Evolutionary conservation across 2,888 invertebrate species (phyloP), one percentile per base, ranked within the genome.

Genomic region (Erpobdella octoculata): DNA sequence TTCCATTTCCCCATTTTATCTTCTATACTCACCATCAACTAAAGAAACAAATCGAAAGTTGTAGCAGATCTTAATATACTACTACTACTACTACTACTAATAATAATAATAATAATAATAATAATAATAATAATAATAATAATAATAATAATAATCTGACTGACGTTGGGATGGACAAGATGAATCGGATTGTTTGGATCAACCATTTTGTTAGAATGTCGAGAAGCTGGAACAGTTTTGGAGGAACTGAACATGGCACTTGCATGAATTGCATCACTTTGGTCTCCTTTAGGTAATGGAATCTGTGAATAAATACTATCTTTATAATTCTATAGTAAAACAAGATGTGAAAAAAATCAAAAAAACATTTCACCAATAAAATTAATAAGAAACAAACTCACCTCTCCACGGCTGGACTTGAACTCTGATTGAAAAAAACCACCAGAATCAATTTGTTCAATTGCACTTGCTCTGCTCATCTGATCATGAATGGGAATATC

Each of bases 371-470:
- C 18, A 5, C 5, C 46, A 46, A 46, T 46, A 46, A 46, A 46
- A 46, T n/a, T 46, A n/a, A 5, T 46, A n/a, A n/a, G 21, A 46
- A 46, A 46, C 46, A 1, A 46, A 46, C 2, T 46, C 28, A 53
- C 53, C 53, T 53, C 53, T 53, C 9, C 53, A 53, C 53, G 53
- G n/a, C 28, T 53, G 53, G 53, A 53, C 28, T 53, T 53, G 53
- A 53, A 53, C 53, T 53, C 53, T 8, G 53, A 53, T 28, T 53
- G 53, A 12, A 53, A 21, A n/a, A 53, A 53, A 5, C 53, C 53
- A 1, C 21, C 53, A 53, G 53, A 53, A 15, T 53, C 53, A 53
- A 53, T 53, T 8, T 53, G 21, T 28, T 53, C 53, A 2, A 53
- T 53, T 21, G 53, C 53, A 53, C 21, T 28, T 25, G 53, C 53